These are phyloP conservation scores for Melanotaenia nigrans DNA, from an alignment of 2,797 vertebrate genomes.

Conservation along the genomic window DNA sequence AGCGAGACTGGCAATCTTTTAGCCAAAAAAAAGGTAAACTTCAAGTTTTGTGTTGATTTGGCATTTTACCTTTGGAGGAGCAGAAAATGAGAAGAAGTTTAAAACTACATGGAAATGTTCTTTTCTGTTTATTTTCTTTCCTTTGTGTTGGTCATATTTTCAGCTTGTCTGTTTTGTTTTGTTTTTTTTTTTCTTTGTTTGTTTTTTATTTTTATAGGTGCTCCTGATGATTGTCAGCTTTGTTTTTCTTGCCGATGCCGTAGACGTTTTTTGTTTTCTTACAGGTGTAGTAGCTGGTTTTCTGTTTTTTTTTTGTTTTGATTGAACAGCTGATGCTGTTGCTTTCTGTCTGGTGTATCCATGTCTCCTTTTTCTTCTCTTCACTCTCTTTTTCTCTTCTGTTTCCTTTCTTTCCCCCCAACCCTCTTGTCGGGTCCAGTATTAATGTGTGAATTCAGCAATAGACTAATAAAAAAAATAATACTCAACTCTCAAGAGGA, in stretches of 20 bases:
- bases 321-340: background rate
- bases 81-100: constrained; percentile 1
- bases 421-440: too few species aligned
- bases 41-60: background rate
- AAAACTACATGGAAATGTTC: background rate
- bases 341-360: background rate
- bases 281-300: background rate
- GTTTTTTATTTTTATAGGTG: background rate
- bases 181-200: background rate
- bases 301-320: background rate
- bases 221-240: background rate
- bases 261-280: background rate
- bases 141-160: background rate
- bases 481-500: too few species aligned
- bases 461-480: too few species aligned
- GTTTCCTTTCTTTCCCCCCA: too few species aligned
- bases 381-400: background rate
- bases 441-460: too few species aligned
- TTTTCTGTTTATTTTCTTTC: background rate
- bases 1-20: constrained; percentile 22
- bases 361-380: background rate
- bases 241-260: background rate
- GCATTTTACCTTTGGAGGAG: background rate
- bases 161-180: background rate
- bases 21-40: constrained; percentile 8